phyloP scores from a whole-genome alignment of 1,140 invertebrate species.

The Mylabris phalerata region DNA sequence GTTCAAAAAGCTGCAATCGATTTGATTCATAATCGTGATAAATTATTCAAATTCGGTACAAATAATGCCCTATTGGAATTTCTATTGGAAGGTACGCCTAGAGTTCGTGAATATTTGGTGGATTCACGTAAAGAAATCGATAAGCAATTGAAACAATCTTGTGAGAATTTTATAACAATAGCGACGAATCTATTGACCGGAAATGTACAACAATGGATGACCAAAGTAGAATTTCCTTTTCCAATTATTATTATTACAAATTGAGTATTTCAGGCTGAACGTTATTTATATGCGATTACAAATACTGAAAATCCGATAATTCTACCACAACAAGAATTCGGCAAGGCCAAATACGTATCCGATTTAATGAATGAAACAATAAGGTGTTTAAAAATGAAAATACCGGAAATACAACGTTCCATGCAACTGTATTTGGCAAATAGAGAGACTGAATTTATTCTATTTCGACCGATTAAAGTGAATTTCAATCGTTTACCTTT shows the following conservation, averaged over 20 bases:
- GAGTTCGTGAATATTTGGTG: constrained; percentile 84
- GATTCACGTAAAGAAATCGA: constrained; percentile 95
- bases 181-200: constrained; percentile 69
- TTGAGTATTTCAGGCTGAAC: neutral
- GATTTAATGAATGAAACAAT: constrained; percentile 53
- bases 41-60: constrained; percentile 78
- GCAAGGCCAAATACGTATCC: constrained; percentile 49
- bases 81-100: constrained; percentile 81
- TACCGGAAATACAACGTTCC: constrained; percentile 73
- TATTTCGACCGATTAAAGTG: constrained; percentile 87
- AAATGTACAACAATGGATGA: constrained; percentile 29
- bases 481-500: constrained; percentile 1
- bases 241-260: neutral
- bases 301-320: constrained; percentile 27
- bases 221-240: constrained; percentile 3
- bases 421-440: constrained; percentile 96
- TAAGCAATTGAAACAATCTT: constrained; percentile 81
- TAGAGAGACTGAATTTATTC: constrained; percentile 90
- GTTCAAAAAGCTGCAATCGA: constrained; percentile 81
- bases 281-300: constrained; percentile 28
- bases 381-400: constrained; percentile 68
- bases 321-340: constrained; percentile 44
- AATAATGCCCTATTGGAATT: constrained; percentile 92
- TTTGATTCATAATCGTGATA: constrained; percentile 75
- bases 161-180: constrained; percentile 83